Evolutionary conservation across 1,140 invertebrate genomes (phyloP), one percentile per base, ranked within the genome.

Genomic region (Diabrotica virgifera): DNA sequence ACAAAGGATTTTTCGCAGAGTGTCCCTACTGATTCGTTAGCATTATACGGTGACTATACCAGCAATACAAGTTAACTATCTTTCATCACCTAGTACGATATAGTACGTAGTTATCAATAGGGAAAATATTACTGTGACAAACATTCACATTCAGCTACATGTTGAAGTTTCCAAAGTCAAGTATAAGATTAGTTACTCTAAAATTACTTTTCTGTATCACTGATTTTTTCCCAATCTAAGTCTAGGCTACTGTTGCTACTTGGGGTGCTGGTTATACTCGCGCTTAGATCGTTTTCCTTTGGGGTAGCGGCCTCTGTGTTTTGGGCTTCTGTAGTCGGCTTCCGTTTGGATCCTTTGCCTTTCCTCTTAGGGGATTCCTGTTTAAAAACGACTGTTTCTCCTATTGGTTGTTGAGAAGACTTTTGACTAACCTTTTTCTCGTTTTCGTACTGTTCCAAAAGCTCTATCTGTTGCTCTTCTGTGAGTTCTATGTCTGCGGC

Each of bases 381-480:
- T 66, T 68, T 62, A 55, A 68, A 63, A 8, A 65, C 35, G 9
- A 63, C 56, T 38, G 67, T 62, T 14, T 70, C 64, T 13, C 55
- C 65, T 46, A 61, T 59, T 6, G 36, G 36, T 51, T 36, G 14
- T 60, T 64, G 62, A 36, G 46, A 52, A 50, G 14, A 52, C 14
- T 50, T 67, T 13, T 51, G 38, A 36, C 37, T 52, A n/a, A 35
- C 66, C 63, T 76, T 77, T 14, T 74, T 80, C 65, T 80, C 79
- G 36, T 76, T 71, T 69, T 85, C 84, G 71, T 86, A 87, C 74
- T 85, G 83, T 72, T 85, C 83, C 70, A 85, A 75, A 63, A 85
- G 78, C 70, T 83, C 76, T 0, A 78, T 86, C 69, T 86, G 84
- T 69, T 86, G 81, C 77, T 85, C 84, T 71, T 86, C 84, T 5